Conservation (phyloP, 2,888 invertebrate genomes). For the Metallyticus violacea region DNA sequence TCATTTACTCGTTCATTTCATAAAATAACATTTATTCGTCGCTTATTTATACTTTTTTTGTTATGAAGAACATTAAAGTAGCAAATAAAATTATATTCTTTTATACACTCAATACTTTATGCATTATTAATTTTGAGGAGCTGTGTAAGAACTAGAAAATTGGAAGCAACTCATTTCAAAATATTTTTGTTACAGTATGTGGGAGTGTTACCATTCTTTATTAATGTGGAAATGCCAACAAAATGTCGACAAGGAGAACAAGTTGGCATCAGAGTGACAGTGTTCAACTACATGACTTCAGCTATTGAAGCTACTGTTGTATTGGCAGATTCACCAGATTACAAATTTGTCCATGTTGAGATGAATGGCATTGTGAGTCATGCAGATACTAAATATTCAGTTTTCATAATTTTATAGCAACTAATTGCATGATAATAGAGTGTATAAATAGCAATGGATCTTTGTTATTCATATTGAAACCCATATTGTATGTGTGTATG, state of each 20-base stretch:
- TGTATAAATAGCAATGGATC: too few species aligned
- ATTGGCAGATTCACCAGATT: constrained; percentile 78
- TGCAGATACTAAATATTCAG: too few species aligned
- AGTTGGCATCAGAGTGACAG: constrained; percentile 85
- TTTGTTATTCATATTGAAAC: too few species aligned
- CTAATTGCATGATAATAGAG: too few species aligned
- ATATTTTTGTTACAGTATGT: constrained; percentile 61
- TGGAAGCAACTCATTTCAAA: neutral
- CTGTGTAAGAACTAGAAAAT: neutral
- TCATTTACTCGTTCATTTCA: too few species aligned
- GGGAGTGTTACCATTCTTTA: constrained; percentile 90
- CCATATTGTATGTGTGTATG: too few species aligned
- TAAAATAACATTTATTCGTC: too few species aligned
- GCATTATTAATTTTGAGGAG: neutral
- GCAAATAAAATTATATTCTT: too few species aligned
- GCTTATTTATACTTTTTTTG: too few species aligned
- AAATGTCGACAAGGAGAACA: constrained; percentile 87
- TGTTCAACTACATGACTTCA: constrained; percentile 90
- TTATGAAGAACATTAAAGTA: too few species aligned
- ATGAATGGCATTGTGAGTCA: constrained; percentile 71
- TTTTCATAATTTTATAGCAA: too few species aligned
- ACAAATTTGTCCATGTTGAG: constrained; percentile 90
- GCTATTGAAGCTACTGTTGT: constrained; percentile 84
- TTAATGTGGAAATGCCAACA: constrained; percentile 88
- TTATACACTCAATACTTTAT: too few species aligned